These are phyloP conservation scores for Lerema accius DNA, from an alignment of 1,140 invertebrate species.

Conservation along the genomic window DNA sequence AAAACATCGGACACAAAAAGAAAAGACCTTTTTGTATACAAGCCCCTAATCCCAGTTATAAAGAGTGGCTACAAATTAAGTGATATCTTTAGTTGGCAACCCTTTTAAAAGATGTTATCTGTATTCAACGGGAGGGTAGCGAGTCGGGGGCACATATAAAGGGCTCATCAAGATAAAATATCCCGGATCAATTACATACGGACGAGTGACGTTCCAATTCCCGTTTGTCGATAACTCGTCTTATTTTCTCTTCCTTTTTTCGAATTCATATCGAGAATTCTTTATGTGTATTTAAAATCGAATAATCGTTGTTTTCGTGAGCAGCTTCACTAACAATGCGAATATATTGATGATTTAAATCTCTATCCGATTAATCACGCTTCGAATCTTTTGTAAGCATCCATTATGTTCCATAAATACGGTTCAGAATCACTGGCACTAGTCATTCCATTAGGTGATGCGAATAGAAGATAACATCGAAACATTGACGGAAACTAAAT, in stretches of 20 bases:
- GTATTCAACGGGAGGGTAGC: conserved; percentile 74
- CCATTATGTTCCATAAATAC: conserved; percentile 18
- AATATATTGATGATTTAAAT: conserved; percentile 29
- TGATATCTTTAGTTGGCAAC: conserved; percentile 81
- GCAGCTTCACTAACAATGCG: conserved; percentile 17
- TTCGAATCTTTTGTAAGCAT: conserved; percentile 19
- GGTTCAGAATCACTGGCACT: neutral
- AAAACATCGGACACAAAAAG: conserved; percentile 62
- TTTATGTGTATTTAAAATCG: conserved; percentile 30
- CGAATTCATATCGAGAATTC: conserved; percentile 39
- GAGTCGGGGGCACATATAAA: conserved; percentile 76
- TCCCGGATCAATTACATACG: conserved; percentile 79
- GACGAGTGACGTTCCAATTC: conserved; percentile 74
- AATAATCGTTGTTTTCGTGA: conserved; percentile 23
- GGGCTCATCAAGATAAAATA: conserved; percentile 80
- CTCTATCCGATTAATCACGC: conserved; percentile 20
- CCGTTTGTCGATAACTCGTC: conserved; percentile 66
- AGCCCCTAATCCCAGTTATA: conserved; percentile 70
- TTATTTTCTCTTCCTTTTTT: conserved; percentile 55
- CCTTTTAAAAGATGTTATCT: conserved; percentile 80
- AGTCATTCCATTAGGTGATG: conserved; percentile 14
- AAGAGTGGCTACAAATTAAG: conserved; percentile 81
- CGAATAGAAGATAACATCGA: conserved; percentile 5
- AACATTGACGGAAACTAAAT: conserved; percentile 6
- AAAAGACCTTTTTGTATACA: conserved; percentile 56